These are phyloP conservation scores for Myrmecobius fasciatus DNA, from an alignment of 2,113 vertebrate genomes.

Conservation along the genomic window DNA sequence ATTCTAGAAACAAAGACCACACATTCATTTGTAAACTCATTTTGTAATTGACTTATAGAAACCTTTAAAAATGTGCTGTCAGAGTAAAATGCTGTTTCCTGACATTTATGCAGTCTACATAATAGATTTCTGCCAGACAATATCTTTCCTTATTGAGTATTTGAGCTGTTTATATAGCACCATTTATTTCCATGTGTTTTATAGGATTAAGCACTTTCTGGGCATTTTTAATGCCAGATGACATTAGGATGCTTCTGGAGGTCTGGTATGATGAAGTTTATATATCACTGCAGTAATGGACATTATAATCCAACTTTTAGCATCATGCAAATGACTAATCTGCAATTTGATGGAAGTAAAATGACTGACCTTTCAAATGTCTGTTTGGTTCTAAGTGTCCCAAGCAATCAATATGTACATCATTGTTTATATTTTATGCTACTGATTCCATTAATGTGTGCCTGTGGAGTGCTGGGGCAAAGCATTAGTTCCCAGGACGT, in stretches of 20 bases:
- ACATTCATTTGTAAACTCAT: conserved; percentile 49
- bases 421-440: conserved; percentile 80
- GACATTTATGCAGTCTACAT: conserved; percentile 75
- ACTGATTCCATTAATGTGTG: conserved; percentile 73
- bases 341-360: conserved; percentile 84
- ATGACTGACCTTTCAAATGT: conserved; percentile 89
- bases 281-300: conserved; percentile 83
- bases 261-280: conserved; percentile 83
- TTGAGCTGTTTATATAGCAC: conserved; percentile 53
- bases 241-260: conserved; percentile 70
- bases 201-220: conserved; percentile 79
- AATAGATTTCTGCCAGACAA: conserved; percentile 64
- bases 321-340: conserved; percentile 84
- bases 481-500: conserved; percentile 67
- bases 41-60: conserved; percentile 50
- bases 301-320: conserved; percentile 85
- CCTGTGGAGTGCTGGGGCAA: conserved; percentile 56
- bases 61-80: conserved; percentile 69
- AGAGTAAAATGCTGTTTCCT: conserved; percentile 60
- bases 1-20: conserved; percentile 27
- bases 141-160: conserved; percentile 54
- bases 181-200: conserved; percentile 77
- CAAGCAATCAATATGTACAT: conserved; percentile 76
- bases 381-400: conserved; percentile 78
- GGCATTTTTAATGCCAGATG: conserved; percentile 70